Conservation (phyloP, 2,113 vertebrate genomes). For the Psephotus haematonotus region DNA sequence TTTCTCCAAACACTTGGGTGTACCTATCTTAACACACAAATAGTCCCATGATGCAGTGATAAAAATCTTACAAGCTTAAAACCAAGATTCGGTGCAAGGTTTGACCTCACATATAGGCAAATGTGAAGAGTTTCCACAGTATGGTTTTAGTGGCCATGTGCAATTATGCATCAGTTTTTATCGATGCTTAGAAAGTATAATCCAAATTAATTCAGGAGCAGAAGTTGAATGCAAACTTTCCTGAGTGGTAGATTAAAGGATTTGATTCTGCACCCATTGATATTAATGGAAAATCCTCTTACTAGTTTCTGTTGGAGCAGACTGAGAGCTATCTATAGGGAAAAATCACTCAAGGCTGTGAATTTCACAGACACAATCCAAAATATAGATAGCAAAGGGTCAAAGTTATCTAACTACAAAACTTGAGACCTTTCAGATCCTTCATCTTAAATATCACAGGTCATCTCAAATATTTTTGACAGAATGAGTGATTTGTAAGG, state of each 20-base stretch:
- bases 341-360: slow-evolving; percentile 14
- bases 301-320: background rate
- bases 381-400: slow-evolving; percentile 28
- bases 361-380: slow-evolving; percentile 13
- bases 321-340: background rate
- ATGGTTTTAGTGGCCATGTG: background rate
- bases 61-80: background rate
- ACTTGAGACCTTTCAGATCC: background rate
- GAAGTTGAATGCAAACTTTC: background rate
- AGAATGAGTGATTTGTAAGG: background rate
- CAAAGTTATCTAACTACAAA: slow-evolving; percentile 39
- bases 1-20: background rate
- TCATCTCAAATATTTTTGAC: background rate
- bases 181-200: background rate
- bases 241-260: background rate
- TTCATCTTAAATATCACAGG: background rate
- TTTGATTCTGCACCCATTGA: background rate
- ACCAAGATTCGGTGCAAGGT: accelerated
- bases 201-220: background rate
- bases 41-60: background rate
- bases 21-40: background rate
- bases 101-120: background rate
- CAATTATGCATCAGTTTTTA: background rate
- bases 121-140: background rate
- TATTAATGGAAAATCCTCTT: background rate